phyloP scores from a whole-genome alignment of 2,113 vertebrate genomes.

The Hiodon alosoides region DNA sequence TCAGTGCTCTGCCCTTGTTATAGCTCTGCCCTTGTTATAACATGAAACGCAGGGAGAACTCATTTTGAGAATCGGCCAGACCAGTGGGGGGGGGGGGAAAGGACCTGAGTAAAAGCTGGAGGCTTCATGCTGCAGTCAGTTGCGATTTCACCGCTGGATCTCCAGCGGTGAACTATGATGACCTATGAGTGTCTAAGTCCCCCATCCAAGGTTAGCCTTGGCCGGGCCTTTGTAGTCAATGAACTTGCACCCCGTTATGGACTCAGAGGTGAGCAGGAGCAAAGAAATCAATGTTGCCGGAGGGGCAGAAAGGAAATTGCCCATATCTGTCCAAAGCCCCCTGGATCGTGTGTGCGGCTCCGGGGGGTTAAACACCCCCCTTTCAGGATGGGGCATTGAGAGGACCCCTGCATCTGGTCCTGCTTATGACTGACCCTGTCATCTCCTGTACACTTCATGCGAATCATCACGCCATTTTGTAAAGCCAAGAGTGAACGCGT shows the following conservation, averaged over 20 bases:
- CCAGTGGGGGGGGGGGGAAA: no score
- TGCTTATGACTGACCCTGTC: slow-evolving; percentile 44
- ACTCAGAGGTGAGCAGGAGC: background rate
- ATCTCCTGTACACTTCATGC: slow-evolving; percentile 33
- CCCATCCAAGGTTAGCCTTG: no score
- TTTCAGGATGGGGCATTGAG: slow-evolving; percentile 39
- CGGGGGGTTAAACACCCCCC: slow-evolving; percentile 35
- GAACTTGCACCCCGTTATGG: background rate
- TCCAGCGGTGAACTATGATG: no score
- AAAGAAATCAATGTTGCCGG: background rate
- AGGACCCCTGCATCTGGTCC: slow-evolving; percentile 58
- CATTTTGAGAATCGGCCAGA: no score
- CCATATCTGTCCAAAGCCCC: slow-evolving; percentile 30
- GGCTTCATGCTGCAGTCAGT: no score
- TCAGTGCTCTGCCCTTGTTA: no score
- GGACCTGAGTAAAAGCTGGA: no score
- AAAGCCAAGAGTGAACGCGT: background rate
- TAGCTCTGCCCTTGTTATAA: no score
- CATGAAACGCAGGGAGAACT: no score
- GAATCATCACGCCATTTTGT: slow-evolving; percentile 41
- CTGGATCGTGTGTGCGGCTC: slow-evolving; percentile 38
- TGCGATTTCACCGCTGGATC: no score
- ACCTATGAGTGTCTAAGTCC: no score
- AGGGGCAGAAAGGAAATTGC: slow-evolving; percentile 39
- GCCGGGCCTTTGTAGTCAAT: no score